Evolutionary conservation across 2,888 invertebrate genomes (phyloP).

Genomic region (Alcis repandata): DNA sequence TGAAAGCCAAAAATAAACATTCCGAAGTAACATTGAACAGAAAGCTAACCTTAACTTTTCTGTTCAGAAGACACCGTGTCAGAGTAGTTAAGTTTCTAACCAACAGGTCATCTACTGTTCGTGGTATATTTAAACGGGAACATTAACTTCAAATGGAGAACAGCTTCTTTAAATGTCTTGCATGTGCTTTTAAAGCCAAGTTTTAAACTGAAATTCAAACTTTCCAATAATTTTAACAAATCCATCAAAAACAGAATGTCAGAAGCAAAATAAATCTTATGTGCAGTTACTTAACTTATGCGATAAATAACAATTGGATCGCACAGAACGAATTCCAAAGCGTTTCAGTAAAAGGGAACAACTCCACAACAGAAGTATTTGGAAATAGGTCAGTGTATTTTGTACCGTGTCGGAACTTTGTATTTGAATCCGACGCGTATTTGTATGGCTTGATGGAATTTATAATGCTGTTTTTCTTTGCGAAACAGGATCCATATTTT

Average conservation of each 20-base stretch:
- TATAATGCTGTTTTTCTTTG: constrained; percentile 33
- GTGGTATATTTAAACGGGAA: too few species aligned
- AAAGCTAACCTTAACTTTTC: too few species aligned
- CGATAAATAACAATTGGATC: constrained; percentile 10
- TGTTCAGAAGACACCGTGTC: too few species aligned
- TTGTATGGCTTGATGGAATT: constrained; percentile 36
- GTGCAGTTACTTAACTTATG: not conserved
- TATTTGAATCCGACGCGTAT: constrained; percentile 18
- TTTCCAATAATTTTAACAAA: too few species aligned
- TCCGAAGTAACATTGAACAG: too few species aligned
- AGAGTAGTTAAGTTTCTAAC: too few species aligned
- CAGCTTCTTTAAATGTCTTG: too few species aligned
- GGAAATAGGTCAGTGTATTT: constrained; percentile 30
- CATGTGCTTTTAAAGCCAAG: too few species aligned
- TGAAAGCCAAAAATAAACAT: too few species aligned
- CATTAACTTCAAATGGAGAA: too few species aligned
- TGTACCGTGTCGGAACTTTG: constrained; percentile 26
- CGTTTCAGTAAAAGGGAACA: constrained; percentile 7
- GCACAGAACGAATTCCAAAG: constrained; percentile 9
- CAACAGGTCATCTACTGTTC: too few species aligned
- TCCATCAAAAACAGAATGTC: not conserved
- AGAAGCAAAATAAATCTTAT: not conserved
- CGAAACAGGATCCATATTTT: constrained; percentile 12
- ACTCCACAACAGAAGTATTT: constrained; percentile 32
- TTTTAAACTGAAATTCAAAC: too few species aligned